Evolutionary conservation across 2,113 vertebrate species (phyloP), one percentile per base, ranked within the genome.

Genomic region (Sander vitreus): DNA sequence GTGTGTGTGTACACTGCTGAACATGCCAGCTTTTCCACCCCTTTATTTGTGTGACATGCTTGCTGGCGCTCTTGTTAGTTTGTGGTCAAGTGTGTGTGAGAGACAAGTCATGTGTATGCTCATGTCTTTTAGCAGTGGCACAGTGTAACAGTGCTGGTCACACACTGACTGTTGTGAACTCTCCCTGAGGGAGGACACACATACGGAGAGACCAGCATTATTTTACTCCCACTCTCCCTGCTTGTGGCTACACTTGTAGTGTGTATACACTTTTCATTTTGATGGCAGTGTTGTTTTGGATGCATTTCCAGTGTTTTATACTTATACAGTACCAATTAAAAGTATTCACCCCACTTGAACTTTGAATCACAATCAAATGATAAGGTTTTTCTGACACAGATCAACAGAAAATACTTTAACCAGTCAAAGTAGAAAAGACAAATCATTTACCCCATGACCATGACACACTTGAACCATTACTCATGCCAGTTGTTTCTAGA

Each of bases 91-190:
- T 60, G 50, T 73, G 39, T 57, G 14, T 68, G 13, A 67, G 47
- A 21, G 45, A 67, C 45, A 30, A 67, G 45, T 50, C 19, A n/a
- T 39, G 67, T 54, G 80, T 73, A 68, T 50, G 73, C 19, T 69
- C 33, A 10, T 69, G 84, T 83, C 77, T 88, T 82, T 80, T 73
- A 71, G 78, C 55, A 30, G 76, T 87, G 90, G 80, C 85, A 81
- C 80, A 82, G 79, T 76, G 80, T 65, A 76, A 84, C 65, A 77
- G 48, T 23, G 64, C 83, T 86, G 83, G 75, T 88, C 82, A 76
- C 81, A 82, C 76, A 68, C 83, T 89, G 92, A 91, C 93, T 92
- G 92, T 86, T 89, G 83, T 76, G 88, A 90, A 76, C 73, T 64
- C 76, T 79, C 89, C 83, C 87, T 3, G 9, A 66, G 87, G 85